Evolutionary conservation across 2,113 vertebrate species (phyloP).

Genomic region (Dinomys branickii): DNA sequence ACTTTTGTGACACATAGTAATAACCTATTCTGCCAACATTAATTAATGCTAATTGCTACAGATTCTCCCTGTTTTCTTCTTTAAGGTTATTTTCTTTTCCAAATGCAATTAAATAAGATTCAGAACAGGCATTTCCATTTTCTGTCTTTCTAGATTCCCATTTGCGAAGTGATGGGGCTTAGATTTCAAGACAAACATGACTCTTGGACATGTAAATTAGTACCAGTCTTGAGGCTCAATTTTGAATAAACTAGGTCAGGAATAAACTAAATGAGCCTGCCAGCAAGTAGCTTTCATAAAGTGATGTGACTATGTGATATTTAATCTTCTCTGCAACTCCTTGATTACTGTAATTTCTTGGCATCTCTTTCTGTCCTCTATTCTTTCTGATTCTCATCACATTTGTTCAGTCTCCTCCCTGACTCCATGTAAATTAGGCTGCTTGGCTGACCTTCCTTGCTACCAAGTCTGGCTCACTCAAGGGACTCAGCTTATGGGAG

Average conservation of each 20-base stretch:
- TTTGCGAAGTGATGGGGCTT: constrained; percentile 70
- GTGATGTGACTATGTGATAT: constrained; percentile 74
- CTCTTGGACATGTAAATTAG: constrained; percentile 79
- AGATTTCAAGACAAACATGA: constrained; percentile 77
- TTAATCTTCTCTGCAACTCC: constrained; percentile 64
- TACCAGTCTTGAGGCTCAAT: constrained; percentile 49
- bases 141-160: constrained; percentile 67
- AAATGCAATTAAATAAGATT: constrained; percentile 65
- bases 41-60: constrained; percentile 56
- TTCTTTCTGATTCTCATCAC: constrained; percentile 60
- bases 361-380: constrained; percentile 17
- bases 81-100: constrained; percentile 61
- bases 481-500: neutral
- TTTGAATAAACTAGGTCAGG: constrained; percentile 78
- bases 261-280: constrained; percentile 71
- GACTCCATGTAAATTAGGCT: constrained; percentile 37
- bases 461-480: constrained; percentile 1
- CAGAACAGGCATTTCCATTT: constrained; percentile 68
- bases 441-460: constrained; percentile 52
- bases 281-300: constrained; percentile 74
- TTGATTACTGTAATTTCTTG: constrained; percentile 73
- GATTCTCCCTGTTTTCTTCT: constrained; percentile 52
- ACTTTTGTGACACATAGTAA: constrained; percentile 11
- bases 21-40: constrained; percentile 34
- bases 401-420: neutral